A percentile compares a stretch with the other conserved stretches of the same genome.
Conservation (phyloP, 2,113 vertebrate genomes). For the Psilopogon haemacephalus region DNA sequence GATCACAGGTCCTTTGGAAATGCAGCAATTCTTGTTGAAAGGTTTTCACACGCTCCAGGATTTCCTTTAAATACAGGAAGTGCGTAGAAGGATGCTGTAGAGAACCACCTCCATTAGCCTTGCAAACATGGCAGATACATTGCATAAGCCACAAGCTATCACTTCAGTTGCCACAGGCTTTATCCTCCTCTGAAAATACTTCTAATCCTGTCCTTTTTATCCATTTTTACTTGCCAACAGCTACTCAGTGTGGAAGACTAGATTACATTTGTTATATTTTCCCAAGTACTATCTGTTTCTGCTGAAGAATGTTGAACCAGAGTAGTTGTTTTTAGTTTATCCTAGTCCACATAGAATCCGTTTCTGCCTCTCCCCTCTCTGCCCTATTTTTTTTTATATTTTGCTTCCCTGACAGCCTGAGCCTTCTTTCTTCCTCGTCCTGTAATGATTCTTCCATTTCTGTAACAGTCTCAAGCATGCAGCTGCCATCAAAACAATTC, state of each 20-base stretch:
- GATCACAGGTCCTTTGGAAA: constrained; percentile 13
- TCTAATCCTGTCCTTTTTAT: background rate
- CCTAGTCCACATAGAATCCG: background rate
- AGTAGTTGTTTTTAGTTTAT: background rate
- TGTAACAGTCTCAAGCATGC: constrained; percentile 22
- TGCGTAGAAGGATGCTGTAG: background rate
- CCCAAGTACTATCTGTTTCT: background rate
- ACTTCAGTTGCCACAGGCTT: background rate
- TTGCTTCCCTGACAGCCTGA: constrained; percentile 10
- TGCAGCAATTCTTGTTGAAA: background rate
- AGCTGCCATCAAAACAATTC: constrained; percentile 40
- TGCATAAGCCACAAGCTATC: background rate
- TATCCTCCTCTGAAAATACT: background rate
- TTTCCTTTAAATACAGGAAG: background rate
- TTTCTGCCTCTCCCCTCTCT: background rate
- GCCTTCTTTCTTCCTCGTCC: constrained; percentile 53
- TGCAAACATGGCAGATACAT: background rate
- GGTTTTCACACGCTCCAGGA: background rate
- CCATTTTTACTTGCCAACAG: background rate
- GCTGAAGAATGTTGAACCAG: background rate
- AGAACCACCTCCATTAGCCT: background rate
- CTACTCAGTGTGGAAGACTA: background rate
- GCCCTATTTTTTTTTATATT: background rate
- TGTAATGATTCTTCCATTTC: constrained; percentile 59
- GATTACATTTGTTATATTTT: background rate